Evolutionary conservation across 2,113 vertebrate genomes (phyloP), one percentile per base, ranked within the genome.

Genomic region (Uropsilus gracilis): DNA sequence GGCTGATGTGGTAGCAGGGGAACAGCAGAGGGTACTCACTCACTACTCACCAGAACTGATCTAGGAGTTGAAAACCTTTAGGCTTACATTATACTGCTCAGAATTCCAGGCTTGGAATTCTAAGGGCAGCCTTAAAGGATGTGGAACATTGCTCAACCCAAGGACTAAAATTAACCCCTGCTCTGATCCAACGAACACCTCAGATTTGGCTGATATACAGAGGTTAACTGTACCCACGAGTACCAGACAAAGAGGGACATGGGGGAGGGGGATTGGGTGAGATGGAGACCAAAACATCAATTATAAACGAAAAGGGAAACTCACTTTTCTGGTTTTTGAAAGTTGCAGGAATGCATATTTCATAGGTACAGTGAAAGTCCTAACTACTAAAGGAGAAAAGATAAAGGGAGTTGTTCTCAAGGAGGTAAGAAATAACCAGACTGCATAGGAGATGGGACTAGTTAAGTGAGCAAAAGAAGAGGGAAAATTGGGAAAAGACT

Each of bases 281-380:
- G 4, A 22, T 18, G 53, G 39, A 80, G 69, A 91, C 22, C 17
- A 68, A 89, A 94, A 64, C 12, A 77, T 90, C 59, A n/a, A 48
- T 90, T 50, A 71, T 53, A 22, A 94, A 84, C 39, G 91, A 86
- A 90, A 85, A 63, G 20, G 34, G 37, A 96, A 86, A 76, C 13
- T 46, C 26, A 78, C 22, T 91, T 90, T 80, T 71, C 37, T 86
- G 73, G n/a, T 63, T 59, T 93, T 61, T 55, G 44, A 61, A 76
- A 64, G 68, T 63, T 55, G 20, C 10, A 57, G 46, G 26, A 94
- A 87, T 30, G 87, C 0, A 0, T 11, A 91, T 50, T 55, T 93
- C 50, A 71, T 18, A 90, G 55, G 44, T 59, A 68, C 4, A 50
- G 16, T 69, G 44, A 88, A 95, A 95, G 82, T 68, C 18, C 26